Evolutionary conservation across 2,888 invertebrate genomes (phyloP).

Genomic region (Phaedon cochleariae): DNA sequence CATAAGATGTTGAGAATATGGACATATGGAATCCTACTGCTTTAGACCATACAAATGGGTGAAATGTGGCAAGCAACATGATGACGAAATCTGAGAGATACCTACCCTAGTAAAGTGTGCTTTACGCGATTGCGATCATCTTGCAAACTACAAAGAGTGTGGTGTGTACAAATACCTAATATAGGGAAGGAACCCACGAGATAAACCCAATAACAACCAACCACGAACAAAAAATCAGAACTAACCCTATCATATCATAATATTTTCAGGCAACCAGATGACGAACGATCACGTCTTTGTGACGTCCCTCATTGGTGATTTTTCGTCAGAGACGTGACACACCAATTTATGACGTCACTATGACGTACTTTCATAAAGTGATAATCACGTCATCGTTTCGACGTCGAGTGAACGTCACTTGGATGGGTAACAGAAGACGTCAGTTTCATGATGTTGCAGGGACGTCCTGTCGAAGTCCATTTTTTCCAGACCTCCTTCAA

Average conservation of each 20-base stretch:
- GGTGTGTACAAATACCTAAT: not conserved
- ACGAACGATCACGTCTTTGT: too few species aligned
- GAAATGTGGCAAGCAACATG: not conserved
- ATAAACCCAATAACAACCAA: not conserved
- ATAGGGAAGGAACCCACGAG: not conserved
- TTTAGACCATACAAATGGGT: constrained; percentile 18
- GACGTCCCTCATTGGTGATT: too few species aligned
- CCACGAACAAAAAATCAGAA: not conserved
- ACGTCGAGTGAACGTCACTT: too few species aligned
- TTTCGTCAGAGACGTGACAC: too few species aligned
- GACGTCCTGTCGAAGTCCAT: too few species aligned
- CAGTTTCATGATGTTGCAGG: too few species aligned
- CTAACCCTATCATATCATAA: not conserved
- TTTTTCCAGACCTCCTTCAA: too few species aligned
- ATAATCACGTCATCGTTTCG: too few species aligned
- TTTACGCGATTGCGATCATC: not conserved
- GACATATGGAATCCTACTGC: constrained; percentile 28
- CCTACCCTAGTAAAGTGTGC: not conserved
- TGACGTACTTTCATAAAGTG: too few species aligned
- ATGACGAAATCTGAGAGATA: not conserved
- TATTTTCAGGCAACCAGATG: too few species aligned
- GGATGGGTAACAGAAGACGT: too few species aligned
- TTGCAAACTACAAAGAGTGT: not conserved
- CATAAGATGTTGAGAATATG: constrained; percentile 30
- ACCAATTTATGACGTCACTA: too few species aligned